Conservation (phyloP, 2,113 vertebrate species). For the Turdus rufiventris region DNA sequence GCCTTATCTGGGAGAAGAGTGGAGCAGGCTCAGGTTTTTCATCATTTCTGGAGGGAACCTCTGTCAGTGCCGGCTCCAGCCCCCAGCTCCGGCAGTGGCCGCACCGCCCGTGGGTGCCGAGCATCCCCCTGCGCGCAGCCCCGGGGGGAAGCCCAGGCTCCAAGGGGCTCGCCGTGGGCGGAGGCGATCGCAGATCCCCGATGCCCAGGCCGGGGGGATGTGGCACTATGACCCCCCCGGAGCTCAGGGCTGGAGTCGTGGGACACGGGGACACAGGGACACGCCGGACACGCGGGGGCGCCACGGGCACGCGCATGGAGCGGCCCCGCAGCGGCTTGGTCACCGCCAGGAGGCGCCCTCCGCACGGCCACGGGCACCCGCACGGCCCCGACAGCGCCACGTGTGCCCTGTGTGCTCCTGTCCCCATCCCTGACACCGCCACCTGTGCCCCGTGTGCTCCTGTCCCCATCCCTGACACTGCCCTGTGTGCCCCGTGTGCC, state of each 20-base stretch:
- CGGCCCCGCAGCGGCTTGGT: accelerated
- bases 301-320: background rate
- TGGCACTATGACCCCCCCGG: no score
- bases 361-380: background rate
- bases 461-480: background rate
- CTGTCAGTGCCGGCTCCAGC: background rate
- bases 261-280: background rate
- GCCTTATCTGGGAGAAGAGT: background rate
- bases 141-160: accelerated
- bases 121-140: accelerated
- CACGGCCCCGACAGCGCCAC: background rate
- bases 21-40: background rate
- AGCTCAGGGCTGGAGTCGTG: background rate
- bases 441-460: no score
- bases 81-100: background rate
- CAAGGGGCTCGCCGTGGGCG: no score
- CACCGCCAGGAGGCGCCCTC: background rate
- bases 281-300: background rate
- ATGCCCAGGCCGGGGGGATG: accelerated
- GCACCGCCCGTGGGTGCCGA: accelerated
- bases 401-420: no score
- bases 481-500: background rate
- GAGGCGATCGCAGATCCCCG: accelerated
- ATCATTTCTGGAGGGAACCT: background rate
- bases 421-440: no score